phyloP scores from a whole-genome alignment of 2,888 invertebrate genomes.

The Netelia virgata region DNA sequence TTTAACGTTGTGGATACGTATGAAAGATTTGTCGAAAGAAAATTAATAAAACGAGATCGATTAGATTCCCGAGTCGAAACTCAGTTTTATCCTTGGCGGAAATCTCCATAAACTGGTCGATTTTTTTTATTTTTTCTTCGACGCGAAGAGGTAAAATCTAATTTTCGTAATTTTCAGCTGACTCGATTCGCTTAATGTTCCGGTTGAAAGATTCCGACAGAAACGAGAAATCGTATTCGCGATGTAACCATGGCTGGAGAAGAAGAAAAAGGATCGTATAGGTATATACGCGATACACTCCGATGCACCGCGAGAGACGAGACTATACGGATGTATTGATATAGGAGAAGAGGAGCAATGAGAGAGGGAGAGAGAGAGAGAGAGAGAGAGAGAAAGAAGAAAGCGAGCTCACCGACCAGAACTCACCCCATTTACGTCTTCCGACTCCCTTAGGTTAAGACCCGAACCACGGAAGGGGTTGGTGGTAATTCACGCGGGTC shows the following conservation, averaged over 20 bases:
- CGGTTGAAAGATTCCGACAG: constrained; percentile 27
- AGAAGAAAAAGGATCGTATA: constrained; percentile 35
- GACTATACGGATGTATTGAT: constrained; percentile 4
- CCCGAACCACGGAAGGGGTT: constrained; percentile 66
- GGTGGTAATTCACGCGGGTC: constrained; percentile 82
- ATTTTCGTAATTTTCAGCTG: constrained; percentile 19
- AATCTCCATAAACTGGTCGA: not conserved
- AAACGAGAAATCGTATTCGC: constrained; percentile 38
- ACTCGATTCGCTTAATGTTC: constrained; percentile 30
- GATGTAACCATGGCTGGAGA: constrained; percentile 14
- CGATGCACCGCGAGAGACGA: constrained; percentile 43
- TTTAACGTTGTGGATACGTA: too few relatives aligned
- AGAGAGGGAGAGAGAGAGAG: constrained; percentile 43
- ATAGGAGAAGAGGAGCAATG: not conserved
- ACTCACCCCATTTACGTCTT: constrained; percentile 70
- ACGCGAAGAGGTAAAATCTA: not conserved
- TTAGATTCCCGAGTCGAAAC: not conserved
- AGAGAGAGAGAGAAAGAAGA: constrained; percentile 48
- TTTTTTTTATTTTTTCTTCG: not conserved
- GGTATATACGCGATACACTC: constrained; percentile 17
- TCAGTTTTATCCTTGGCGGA: not conserved
- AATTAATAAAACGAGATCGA: not conserved
- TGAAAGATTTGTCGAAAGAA: too few relatives aligned
- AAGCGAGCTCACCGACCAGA: constrained; percentile 66
- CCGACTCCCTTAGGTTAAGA: constrained; percentile 73